Base-by-base conservation (phyloP, 2,113 vertebrate species). In the Pyrgilauda ruficollis region DNA sequence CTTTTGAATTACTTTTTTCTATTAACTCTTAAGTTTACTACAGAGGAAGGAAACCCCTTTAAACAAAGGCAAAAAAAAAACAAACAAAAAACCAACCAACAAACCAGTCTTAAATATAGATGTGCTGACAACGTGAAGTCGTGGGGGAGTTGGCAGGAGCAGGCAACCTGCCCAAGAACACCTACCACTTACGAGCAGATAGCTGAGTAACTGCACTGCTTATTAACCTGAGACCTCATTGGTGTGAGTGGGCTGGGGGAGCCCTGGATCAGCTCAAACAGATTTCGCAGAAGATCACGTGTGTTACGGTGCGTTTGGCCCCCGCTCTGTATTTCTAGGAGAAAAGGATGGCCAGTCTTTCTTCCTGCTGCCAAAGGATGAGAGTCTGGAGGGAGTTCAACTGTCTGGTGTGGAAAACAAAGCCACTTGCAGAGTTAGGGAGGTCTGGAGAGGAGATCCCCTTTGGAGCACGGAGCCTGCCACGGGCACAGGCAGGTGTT, bases 1-100 rank as follows among this genome's bases (percentile, higher is more conserved):
- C 94, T 87, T 95, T 92, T 80, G 79, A 83, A 95, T 97, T 95
- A 93, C 94, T 70, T 95, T 96, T 96, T 94, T 97, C 84, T 95
- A 96, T 97, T 96, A 97, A 97, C 96, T 97, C 78, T 76, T 97
- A 93, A 93, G 96, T 98, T 98, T 95, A 97, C 97, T 96, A 95
- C 96, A 89, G 94, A 93, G 96, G 92, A 97, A 97, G 93, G 94
- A 97, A 91, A 94, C 84, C 90, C 86, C 92, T 94, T 94, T 94
- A 97, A 94, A 97, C 95, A 96, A 94, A 93, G 75, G 96, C 93
- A 94, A 92, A 94, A 94, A 90, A 89, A 91, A 63, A 56, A 37
- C 37, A 9, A 37, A 6, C 23, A 27, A 9, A 8, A 6, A n/a
- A 27, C 10, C 11, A 30, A n/a, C 33, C 33, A 61, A 69, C 73